Evolutionary conservation across 2,113 vertebrate species (phyloP).

Genomic region (Alexandromys fortis): DNA sequence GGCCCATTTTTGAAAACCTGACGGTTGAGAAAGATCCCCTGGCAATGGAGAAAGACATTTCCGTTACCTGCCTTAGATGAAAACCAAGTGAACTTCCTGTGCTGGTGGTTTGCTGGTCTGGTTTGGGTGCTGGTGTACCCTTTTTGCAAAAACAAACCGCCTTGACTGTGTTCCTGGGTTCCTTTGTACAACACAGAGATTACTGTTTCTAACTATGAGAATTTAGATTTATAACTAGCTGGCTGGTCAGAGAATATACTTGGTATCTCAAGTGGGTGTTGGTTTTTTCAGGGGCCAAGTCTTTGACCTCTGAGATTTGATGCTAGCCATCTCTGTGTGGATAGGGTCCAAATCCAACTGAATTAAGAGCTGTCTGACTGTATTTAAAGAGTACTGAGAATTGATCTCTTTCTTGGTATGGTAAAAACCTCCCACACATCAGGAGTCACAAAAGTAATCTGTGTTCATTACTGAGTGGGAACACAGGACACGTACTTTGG

Average conservation of each 20-base stretch:
- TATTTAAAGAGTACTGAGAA: background rate
- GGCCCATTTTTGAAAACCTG: background rate
- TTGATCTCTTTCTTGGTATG: background rate
- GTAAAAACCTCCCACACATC: background rate
- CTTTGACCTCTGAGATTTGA: background rate
- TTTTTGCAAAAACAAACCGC: background rate
- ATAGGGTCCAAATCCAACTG: background rate
- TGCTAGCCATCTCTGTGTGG: background rate
- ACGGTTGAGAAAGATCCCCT: background rate
- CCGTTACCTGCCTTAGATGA: background rate
- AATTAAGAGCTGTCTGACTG: background rate
- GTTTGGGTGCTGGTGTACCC: background rate
- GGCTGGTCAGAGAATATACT: background rate
- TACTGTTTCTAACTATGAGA: background rate
- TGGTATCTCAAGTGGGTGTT: background rate
- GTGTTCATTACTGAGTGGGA: background rate
- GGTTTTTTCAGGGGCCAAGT: background rate
- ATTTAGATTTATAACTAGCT: background rate
- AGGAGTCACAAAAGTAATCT: background rate
- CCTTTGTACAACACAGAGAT: background rate
- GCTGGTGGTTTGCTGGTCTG: background rate
- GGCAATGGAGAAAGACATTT: background rate
- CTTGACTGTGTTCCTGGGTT: background rate
- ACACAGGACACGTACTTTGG: background rate
- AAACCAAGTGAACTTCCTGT: background rate